Evolutionary conservation across 1,140 invertebrate genomes (phyloP).

Genomic region (Melanaphis sacchari): DNA sequence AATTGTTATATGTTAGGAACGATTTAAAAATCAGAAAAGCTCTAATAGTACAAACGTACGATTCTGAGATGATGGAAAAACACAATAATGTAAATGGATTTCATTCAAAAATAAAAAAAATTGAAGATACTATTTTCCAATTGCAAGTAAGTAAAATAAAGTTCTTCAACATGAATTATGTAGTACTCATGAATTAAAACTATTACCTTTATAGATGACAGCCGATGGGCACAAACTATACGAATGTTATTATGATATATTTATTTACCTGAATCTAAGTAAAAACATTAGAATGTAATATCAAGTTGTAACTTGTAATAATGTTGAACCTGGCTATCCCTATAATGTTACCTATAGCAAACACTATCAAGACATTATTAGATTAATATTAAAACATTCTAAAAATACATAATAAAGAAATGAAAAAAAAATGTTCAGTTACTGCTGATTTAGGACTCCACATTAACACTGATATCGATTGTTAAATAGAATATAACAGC

Average conservation of each 20-base stretch:
- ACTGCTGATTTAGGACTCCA: too few species aligned
- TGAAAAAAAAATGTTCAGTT: too few species aligned
- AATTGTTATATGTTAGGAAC: neutral
- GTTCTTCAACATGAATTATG: neutral
- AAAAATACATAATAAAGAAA: too few species aligned
- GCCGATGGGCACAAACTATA: too few species aligned
- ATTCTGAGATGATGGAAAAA: conserved; percentile 40
- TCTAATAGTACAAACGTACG: neutral
- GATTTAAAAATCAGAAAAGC: conserved; percentile 17
- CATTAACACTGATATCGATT: too few species aligned
- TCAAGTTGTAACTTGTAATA: neutral
- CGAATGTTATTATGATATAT: neutral
- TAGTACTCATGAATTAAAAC: too few species aligned
- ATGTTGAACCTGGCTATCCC: too few species aligned
- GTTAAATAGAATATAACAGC: too few species aligned
- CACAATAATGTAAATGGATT: neutral
- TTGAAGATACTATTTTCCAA: neutral
- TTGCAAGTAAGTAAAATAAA: neutral
- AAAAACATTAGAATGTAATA: neutral
- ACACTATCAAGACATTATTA: too few species aligned
- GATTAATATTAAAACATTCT: too few species aligned
- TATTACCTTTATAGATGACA: too few species aligned
- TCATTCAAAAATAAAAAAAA: conserved; percentile 3
- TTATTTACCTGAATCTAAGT: neutral
- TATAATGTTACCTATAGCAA: too few species aligned